These are phyloP conservation scores for Atlantisia rogersi DNA, from an alignment of 2,113 vertebrate species.

Conservation along the genomic window DNA sequence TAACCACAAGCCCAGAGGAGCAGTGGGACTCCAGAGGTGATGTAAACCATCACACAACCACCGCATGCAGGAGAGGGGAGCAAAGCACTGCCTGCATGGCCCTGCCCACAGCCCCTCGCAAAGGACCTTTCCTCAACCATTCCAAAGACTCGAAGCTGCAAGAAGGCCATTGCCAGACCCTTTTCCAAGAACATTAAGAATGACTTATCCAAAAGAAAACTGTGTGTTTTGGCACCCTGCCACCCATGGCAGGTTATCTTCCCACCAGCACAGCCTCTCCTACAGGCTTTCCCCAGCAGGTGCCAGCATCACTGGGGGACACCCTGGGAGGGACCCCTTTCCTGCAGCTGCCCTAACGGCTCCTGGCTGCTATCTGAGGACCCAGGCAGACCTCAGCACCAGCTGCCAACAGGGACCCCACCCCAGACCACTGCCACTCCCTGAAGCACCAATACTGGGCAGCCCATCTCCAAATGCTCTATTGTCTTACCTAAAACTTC, in stretches of 20 bases:
- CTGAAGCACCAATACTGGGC: not conserved
- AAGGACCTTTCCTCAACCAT: accelerated
- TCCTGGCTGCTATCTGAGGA: not conserved
- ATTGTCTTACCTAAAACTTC: accelerated
- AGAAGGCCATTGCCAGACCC: not conserved
- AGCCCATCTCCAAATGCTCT: not conserved
- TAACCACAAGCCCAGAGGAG: not conserved
- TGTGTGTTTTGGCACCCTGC: not conserved
- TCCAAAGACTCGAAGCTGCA: not conserved
- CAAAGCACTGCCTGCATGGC: not conserved
- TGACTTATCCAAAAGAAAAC: not conserved
- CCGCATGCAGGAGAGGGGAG: accelerated
- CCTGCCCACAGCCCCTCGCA: not conserved
- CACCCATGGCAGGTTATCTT: not conserved
- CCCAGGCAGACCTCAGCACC: not conserved
- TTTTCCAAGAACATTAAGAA: not conserved
- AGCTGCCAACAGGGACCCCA: not conserved
- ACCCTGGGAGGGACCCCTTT: not conserved
- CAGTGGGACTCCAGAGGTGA: not conserved
- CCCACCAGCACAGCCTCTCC: not conserved
- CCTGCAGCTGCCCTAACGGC: not conserved
- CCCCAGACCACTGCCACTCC: not conserved
- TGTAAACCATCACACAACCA: accelerated
- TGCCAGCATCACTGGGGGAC: not conserved
- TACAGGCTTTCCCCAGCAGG: not conserved